Percentiles rank a stretch among this genome's conserved stretches.
phyloP scores from a whole-genome alignment of 2,888 invertebrate species.

The Tanypteryx hageni region DNA sequence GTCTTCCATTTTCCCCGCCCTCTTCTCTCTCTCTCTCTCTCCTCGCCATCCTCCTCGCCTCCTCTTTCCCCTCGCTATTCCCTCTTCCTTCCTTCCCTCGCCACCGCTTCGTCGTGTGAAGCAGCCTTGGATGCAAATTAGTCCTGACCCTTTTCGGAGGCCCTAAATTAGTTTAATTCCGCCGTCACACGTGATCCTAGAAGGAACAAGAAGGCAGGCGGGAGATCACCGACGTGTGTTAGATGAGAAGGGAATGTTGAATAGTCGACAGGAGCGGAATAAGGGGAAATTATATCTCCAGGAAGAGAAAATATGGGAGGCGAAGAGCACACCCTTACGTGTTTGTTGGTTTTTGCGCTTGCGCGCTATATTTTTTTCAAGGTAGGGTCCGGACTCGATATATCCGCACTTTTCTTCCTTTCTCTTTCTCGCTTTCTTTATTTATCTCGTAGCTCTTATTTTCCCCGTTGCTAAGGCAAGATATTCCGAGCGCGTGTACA shows the following conservation, averaged over 20 bases:
- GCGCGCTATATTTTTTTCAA: neutral
- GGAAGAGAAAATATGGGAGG: slow-evolving; percentile 21
- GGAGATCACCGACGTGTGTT: no score
- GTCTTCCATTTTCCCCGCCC: neutral
- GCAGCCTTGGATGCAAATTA: slow-evolving; percentile 44
- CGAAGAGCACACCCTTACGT: neutral
- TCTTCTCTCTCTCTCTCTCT: neutral
- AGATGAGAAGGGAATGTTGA: neutral
- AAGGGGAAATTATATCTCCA: neutral
- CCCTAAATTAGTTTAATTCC: slow-evolving; percentile 49
- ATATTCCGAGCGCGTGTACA: no score
- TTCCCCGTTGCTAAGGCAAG: no score
- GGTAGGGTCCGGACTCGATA: no score
- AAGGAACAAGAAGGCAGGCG: neutral
- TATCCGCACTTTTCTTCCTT: no score
- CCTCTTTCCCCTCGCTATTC: neutral
- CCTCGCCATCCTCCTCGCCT: neutral
- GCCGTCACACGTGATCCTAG: slow-evolving; percentile 37
- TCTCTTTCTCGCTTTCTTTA: no score
- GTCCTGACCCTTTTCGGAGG: slow-evolving; percentile 14
- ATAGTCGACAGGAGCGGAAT: neutral
- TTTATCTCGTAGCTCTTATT: no score
- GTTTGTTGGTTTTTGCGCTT: neutral
- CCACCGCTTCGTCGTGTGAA: neutral
- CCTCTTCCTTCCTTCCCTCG: neutral